A percentile compares a stretch with the other conserved stretches of the same genome.
Conservation (phyloP, 2,888 invertebrate genomes). For the Odontothrips loti region DNA sequence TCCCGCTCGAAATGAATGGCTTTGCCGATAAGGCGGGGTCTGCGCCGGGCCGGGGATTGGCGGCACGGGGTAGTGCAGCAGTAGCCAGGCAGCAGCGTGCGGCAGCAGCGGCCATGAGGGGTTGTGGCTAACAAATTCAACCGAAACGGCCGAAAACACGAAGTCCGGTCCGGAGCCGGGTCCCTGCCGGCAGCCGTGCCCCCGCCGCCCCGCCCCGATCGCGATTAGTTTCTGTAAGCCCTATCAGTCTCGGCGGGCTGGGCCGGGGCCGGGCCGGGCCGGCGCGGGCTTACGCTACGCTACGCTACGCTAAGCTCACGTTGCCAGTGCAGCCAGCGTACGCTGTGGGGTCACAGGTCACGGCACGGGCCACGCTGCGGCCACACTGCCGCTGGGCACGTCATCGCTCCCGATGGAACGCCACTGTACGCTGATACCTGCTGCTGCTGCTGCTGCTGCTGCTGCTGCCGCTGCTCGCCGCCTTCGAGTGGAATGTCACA, state of each 20-base stretch:
- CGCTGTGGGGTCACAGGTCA: neutral
- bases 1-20: neutral
- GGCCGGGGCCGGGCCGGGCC: neutral
- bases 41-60: neutral
- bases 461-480: too few species aligned
- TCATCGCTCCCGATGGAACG: too few species aligned
- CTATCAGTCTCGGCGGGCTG: neutral
- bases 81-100: neutral
- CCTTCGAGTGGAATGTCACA: too few species aligned
- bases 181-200: neutral
- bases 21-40: conserved; percentile 8
- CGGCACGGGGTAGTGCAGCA: too few species aligned
- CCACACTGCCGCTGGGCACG: too few species aligned
- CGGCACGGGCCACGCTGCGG: too few species aligned
- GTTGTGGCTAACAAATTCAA: neutral
- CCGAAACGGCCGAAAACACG: neutral
- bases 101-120: neutral
- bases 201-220: neutral
- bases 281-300: neutral
- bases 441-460: too few species aligned
- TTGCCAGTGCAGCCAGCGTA: neutral
- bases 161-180: neutral
- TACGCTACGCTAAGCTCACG: too few species aligned
- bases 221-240: neutral
- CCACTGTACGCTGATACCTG: too few species aligned